Base-by-base conservation (phyloP, 2,113 vertebrate genomes). In the Caranx ignobilis region DNA sequence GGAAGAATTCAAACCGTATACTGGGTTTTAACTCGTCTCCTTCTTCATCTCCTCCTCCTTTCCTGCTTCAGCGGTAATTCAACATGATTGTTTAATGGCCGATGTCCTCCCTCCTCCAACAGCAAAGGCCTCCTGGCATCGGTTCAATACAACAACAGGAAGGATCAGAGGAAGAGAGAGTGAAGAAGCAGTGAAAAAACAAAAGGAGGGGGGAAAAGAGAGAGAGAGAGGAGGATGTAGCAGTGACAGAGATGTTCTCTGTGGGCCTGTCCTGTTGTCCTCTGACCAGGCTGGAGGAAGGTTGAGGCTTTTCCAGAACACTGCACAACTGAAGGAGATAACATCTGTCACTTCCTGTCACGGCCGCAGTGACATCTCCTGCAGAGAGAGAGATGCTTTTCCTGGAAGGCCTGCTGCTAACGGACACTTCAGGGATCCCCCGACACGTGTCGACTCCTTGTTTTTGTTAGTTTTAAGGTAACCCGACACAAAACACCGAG, bases 61-160 rank as follows among this genome's bases (percentile, higher is more conserved):
- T 6, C 32, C 32, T 81, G 65, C 78, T 85, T 61, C 62, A 75
- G 16, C 41, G 62, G 21, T 74, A 71, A 80, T 64, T 12, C 18
- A 16, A 76, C 74, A 50, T 85, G 85, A 81, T 34, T 77, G 41
- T 74, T 86, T 81, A 85, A 89, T 85, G 82, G 74, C 21, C 73
- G 37, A 11, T n/a, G 35, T 50, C 59, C 31, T 65, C 26, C 13
- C 45, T 61, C 71, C 1, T 45, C 31, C 47, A 77, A 31, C 64
- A 43, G 66, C 35, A 37, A 69, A 81, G 26, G 41, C 62, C 60
- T 48, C 21, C 66, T 83, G 83, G 76, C 66, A 63, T 52, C 66
- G 5, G 64, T 48, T 85, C 77, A 61, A 82, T 64, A 82, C 66
- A 19, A 68, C 67, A 65, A 81, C 73, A 83, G 76, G 60, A 81